A percentile compares a stretch with the other conserved stretches of the same genome.
phyloP scores from a whole-genome alignment of 2,888 invertebrate species.

The Stenodera caucasica region DNA sequence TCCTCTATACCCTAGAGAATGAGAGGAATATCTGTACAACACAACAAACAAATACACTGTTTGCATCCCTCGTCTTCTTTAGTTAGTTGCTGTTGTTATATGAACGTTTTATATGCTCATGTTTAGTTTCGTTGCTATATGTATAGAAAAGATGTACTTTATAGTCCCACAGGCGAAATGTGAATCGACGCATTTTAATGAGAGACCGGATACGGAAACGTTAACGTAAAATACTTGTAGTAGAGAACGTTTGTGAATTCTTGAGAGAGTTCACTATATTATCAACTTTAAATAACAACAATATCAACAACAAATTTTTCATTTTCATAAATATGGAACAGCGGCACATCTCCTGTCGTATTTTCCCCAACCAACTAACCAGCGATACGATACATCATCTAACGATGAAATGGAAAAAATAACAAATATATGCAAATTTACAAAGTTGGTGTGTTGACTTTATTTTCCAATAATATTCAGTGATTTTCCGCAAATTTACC shows the following conservation, averaged over 20 bases:
- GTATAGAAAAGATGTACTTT: conserved; percentile 19
- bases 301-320: conserved; percentile 16
- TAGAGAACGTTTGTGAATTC: conserved; percentile 13
- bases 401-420: background rate
- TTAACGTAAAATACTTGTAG: conserved; percentile 17
- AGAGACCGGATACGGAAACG: conserved; percentile 35
- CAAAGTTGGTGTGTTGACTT: background rate
- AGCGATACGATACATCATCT: background rate
- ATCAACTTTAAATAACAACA: background rate
- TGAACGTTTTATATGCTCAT: conserved; percentile 26
- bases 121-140: conserved; percentile 20
- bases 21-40: too few species aligned
- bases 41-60: background rate
- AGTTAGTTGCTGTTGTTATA: too few species aligned
- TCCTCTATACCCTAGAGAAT: background rate
- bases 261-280: conserved; percentile 6
- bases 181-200: conserved; percentile 38
- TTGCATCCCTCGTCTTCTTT: conserved; percentile 7
- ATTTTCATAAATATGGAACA: conserved; percentile 12
- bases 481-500: too few species aligned
- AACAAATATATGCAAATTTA: background rate
- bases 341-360: background rate
- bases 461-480: background rate
- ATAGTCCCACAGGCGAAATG: conserved; percentile 26
- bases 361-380: background rate